phyloP scores from a whole-genome alignment of 2,797 vertebrate species.

The Alouatta caraya region DNA sequence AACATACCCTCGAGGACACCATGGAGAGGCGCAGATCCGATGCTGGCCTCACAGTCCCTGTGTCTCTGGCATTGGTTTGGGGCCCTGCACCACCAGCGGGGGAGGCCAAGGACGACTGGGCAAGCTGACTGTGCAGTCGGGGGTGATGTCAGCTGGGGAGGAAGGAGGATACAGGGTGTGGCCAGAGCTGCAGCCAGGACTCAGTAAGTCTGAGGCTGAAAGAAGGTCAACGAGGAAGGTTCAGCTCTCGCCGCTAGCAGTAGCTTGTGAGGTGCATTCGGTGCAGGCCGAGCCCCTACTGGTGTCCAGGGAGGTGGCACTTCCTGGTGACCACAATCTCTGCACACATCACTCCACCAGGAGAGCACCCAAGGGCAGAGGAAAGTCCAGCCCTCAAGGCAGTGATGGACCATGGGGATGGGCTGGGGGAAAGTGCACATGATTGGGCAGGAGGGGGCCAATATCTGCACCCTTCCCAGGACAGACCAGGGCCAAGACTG shows the following conservation, averaged over 20 bases:
- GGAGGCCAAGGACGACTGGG: rapidly evolving
- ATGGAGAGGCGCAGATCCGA: neutral
- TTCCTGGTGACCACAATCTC: neutral
- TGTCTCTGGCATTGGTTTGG: neutral
- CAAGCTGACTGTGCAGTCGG: neutral
- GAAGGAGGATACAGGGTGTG: neutral
- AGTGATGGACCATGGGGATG: neutral
- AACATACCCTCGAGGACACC: neutral
- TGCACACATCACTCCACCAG: neutral
- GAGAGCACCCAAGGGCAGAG: neutral
- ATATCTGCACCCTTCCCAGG: neutral
- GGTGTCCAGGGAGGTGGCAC: too few relatives aligned
- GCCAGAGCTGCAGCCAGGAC: neutral
- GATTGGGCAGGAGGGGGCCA: neutral
- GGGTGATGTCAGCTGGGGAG: too few relatives aligned
- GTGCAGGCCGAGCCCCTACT: neutral
- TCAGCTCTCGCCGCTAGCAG: neutral
- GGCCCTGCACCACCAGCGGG: neutral
- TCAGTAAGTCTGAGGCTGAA: neutral
- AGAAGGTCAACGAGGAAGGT: neutral
- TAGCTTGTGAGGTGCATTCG: neutral
- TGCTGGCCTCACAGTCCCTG: neutral
- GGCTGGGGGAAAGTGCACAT: neutral
- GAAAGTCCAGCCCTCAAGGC: neutral
- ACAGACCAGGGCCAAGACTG: neutral